These are phyloP conservation scores for Ciona savignyi DNA, from an alignment of 23 tunicate species.

Conservation along the genomic window DNA sequence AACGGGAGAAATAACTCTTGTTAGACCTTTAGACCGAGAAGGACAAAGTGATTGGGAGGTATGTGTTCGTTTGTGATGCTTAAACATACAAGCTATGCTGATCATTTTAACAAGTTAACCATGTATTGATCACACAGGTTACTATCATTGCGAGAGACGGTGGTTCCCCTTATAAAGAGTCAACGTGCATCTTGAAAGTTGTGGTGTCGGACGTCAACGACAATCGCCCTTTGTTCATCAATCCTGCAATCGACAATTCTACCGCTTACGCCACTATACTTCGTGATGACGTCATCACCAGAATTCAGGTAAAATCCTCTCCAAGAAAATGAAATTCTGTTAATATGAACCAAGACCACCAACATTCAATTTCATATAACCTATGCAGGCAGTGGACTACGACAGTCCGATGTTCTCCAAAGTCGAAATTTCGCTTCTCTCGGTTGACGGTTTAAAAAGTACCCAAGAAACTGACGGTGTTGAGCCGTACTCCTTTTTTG, in stretches of 20 bases:
- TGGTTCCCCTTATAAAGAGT: conserved; percentile 10
- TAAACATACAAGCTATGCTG: neutral
- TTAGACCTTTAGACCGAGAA: conserved; percentile 61
- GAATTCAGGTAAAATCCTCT: conserved; percentile 28
- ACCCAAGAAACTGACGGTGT: neutral
- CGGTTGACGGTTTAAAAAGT: conserved; percentile 19
- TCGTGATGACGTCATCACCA: conserved; percentile 10
- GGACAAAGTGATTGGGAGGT: conserved; percentile 37
- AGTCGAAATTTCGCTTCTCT: conserved; percentile 16
- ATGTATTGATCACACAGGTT: no score
- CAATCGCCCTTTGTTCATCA: conserved; percentile 54
- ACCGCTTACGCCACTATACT: conserved; percentile 46
- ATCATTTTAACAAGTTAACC: no score
- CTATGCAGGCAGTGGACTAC: conserved; percentile 12
- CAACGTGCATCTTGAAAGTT: conserved; percentile 13
- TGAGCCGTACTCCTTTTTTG: conserved; percentile 9
- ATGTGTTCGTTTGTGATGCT: neutral
- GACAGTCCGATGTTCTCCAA: conserved; percentile 20
- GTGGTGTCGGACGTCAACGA: conserved; percentile 61
- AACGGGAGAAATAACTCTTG: conserved; percentile 47
- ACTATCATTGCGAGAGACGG: conserved; percentile 45
- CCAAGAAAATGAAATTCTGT: no score
- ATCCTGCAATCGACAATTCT: conserved; percentile 43
- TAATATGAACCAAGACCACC: no score
- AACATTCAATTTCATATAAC: neutral